Conservation (phyloP, 2,888 invertebrate species). For the Caenorhabditis wallacei region DNA sequence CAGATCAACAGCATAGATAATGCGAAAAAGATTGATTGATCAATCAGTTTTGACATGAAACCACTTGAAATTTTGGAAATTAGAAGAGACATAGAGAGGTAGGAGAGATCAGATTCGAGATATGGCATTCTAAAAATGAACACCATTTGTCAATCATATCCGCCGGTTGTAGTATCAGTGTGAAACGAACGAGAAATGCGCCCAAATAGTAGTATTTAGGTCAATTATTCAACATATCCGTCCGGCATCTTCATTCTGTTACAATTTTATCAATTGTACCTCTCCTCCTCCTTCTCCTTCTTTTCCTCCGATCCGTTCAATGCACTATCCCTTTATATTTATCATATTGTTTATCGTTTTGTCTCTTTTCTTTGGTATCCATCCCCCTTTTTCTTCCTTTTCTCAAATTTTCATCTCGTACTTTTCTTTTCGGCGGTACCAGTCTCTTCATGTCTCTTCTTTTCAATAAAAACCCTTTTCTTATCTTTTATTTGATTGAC, state of each 20-base stretch:
- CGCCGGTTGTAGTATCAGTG: slow-evolving; percentile 50
- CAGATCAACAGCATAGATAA: slow-evolving; percentile 5
- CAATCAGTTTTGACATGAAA: slow-evolving; percentile 52
- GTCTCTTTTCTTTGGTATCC: slow-evolving; percentile 38
- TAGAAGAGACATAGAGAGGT: neutral
- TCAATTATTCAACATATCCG: slow-evolving; percentile 66
- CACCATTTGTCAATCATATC: slow-evolving; percentile 46
- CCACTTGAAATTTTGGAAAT: slow-evolving; percentile 33
- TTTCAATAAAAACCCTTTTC: neutral
- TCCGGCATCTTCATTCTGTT: slow-evolving; percentile 14
- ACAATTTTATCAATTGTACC: slow-evolving; percentile 54
- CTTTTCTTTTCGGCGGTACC: slow-evolving; percentile 40
- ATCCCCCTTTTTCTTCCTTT: neutral
- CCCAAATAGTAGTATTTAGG: slow-evolving; percentile 56
- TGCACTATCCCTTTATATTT: slow-evolving; percentile 56
- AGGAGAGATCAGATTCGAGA: slow-evolving; percentile 13
- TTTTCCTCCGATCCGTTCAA: slow-evolving; percentile 3
- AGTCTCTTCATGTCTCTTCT: slow-evolving; percentile 24
- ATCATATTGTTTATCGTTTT: slow-evolving; percentile 60
- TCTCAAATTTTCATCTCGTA: slow-evolving; percentile 8
- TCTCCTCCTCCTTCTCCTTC: neutral
- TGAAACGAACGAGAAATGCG: slow-evolving; percentile 34
- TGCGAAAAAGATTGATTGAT: slow-evolving; percentile 37
- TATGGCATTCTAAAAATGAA: slow-evolving; percentile 25
- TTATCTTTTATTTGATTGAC: slow-evolving; percentile 44